phyloP scores from a whole-genome alignment of 2,113 vertebrate genomes.

The Diglossa brunneiventris region DNA sequence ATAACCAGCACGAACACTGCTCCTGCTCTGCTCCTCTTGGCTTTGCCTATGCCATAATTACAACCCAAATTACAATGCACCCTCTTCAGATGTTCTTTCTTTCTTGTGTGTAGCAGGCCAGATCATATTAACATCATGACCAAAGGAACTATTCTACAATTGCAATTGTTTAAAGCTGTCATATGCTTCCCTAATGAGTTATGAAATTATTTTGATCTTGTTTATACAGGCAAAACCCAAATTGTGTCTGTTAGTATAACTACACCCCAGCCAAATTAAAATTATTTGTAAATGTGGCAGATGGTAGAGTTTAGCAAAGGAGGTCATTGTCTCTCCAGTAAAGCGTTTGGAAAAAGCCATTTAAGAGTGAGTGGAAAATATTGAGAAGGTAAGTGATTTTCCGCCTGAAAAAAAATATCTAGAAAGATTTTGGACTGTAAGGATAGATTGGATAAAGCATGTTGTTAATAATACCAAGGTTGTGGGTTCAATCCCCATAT shows the following conservation, averaged over 20 bases:
- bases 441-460: background rate
- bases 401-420: background rate
- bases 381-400: background rate
- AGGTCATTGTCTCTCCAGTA: background rate
- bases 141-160: background rate
- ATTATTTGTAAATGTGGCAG: background rate
- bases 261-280: background rate
- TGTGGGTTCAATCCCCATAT: background rate
- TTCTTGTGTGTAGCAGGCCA: background rate
- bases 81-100: background rate
- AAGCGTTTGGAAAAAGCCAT: background rate
- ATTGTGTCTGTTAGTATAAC: background rate
- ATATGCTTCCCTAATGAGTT: background rate
- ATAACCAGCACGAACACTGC: accelerated
- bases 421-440: background rate
- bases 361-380: background rate
- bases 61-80: background rate
- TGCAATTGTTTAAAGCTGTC: constrained; percentile 4
- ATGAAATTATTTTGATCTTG: background rate
- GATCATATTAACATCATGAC: background rate
- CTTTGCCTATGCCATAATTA: background rate
- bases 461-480: background rate
- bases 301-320: background rate
- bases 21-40: background rate
- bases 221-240: constrained; percentile 8